Conservation (phyloP, 2,797 vertebrate species). For the Clarias laeviceps region DNA sequence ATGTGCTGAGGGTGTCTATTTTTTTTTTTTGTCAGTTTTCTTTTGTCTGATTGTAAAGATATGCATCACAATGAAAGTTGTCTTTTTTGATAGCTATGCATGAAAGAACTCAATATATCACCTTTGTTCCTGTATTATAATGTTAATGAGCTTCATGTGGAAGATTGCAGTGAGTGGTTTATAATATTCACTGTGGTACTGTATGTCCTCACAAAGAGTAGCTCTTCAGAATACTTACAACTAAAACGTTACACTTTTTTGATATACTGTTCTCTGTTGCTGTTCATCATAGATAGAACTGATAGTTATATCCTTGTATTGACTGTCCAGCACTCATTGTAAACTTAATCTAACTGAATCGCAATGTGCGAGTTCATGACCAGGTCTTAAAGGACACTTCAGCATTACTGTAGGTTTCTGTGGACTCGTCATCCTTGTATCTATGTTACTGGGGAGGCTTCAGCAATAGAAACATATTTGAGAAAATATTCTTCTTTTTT, state of each 20-base stretch:
- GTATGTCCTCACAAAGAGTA: background rate
- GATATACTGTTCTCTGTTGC: background rate
- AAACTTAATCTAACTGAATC: background rate
- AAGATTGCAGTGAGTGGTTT: background rate
- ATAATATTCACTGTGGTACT: background rate
- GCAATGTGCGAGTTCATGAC: background rate
- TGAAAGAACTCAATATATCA: conserved; percentile 35
- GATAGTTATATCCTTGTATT: background rate
- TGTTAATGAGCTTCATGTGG: conserved; percentile 14
- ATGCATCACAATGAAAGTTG: conserved; percentile 26
- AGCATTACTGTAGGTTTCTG: background rate
- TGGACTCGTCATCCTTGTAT: background rate
- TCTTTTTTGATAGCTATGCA: conserved; percentile 30
- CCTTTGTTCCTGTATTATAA: conserved; percentile 18
- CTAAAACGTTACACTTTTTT: background rate
- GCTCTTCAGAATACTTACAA: background rate
- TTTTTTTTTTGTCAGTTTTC: conserved; percentile 29
- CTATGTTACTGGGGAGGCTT: background rate
- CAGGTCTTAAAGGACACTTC: background rate
- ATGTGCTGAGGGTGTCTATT: conserved; percentile 18
- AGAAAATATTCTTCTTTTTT: conserved; percentile 16
- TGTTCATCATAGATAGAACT: background rate
- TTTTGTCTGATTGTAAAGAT: conserved; percentile 20
- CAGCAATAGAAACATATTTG: background rate
- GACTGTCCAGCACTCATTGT: background rate